Evolutionary conservation across 2,797 vertebrate species (phyloP).

Genomic region (Chloroceryle amazona): DNA sequence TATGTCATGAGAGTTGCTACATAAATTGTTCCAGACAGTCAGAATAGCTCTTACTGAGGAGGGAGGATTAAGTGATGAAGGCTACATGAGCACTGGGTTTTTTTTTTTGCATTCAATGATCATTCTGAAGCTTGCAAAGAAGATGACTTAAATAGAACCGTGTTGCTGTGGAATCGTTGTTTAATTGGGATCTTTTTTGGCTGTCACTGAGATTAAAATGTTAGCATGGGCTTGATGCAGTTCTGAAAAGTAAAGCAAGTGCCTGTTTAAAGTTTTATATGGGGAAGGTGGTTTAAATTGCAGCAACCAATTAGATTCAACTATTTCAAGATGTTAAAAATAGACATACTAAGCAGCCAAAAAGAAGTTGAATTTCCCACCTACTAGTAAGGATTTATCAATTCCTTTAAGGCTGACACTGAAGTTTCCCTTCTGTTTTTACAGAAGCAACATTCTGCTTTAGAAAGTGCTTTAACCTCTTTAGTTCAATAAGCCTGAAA

Average conservation of each 20-base stretch:
- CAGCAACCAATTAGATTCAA: neutral
- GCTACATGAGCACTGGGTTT: neutral
- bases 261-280: neutral
- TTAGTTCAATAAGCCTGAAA: slow-evolving; percentile 17
- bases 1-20: slow-evolving; percentile 1
- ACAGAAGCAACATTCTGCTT: slow-evolving; percentile 26
- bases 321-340: neutral
- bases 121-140: slow-evolving; percentile 34
- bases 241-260: neutral
- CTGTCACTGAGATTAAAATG: slow-evolving; percentile 17
- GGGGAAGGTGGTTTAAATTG: neutral
- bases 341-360: neutral
- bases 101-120: neutral
- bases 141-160: slow-evolving; percentile 10
- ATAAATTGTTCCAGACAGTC: slow-evolving; percentile 46
- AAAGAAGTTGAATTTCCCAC: slow-evolving; percentile 55
- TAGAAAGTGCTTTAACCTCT: neutral
- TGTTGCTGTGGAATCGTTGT: neutral
- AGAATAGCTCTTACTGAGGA: slow-evolving; percentile 1
- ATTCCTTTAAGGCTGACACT: slow-evolving; percentile 9
- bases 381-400: slow-evolving; percentile 40
- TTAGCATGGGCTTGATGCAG: neutral
- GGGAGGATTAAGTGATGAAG: slow-evolving; percentile 47
- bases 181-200: slow-evolving; percentile 60
- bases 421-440: slow-evolving; percentile 45